Conservation (phyloP, 1,140 invertebrate species). For the Drosophila lacteicornis region DNA sequence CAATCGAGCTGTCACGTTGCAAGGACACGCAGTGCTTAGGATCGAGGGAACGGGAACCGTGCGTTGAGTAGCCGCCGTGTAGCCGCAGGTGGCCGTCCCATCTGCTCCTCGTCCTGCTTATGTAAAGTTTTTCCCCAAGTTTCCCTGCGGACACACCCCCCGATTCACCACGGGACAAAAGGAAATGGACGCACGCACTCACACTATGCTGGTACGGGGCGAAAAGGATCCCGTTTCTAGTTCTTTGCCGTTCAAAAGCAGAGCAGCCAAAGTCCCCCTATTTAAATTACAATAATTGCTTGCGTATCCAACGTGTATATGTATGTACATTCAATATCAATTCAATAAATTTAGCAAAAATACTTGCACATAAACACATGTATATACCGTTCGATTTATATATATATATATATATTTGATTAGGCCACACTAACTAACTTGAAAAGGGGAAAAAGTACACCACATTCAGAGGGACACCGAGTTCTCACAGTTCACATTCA, state of each 20-base stretch:
- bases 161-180: background rate
- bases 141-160: conserved; percentile 27
- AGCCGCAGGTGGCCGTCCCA: conserved; percentile 69
- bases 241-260: conserved; percentile 18
- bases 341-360: conserved; percentile 65
- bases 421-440: conserved; percentile 67
- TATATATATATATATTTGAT: conserved; percentile 55
- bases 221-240: conserved; percentile 16
- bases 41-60: conserved; percentile 26
- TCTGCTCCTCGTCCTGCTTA: conserved; percentile 58
- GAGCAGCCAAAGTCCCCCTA: conserved; percentile 1
- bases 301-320: conserved; percentile 27
- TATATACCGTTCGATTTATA: conserved; percentile 28
- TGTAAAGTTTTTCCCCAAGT: conserved; percentile 50
- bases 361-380: conserved; percentile 45
- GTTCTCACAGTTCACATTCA: conserved; percentile 36
- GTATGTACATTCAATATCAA: conserved; percentile 26
- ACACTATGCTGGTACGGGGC: conserved; percentile 1
- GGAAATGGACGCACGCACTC: conserved; percentile 2
- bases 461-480: conserved; percentile 35
- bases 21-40: conserved; percentile 35
- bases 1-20: conserved; percentile 50
- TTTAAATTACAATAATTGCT: conserved; percentile 35
- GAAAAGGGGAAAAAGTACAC: conserved; percentile 47
- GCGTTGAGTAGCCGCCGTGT: conserved; percentile 52